phyloP scores from a whole-genome alignment of 2,797 vertebrate genomes.

The Brachyalestes nurse region DNA sequence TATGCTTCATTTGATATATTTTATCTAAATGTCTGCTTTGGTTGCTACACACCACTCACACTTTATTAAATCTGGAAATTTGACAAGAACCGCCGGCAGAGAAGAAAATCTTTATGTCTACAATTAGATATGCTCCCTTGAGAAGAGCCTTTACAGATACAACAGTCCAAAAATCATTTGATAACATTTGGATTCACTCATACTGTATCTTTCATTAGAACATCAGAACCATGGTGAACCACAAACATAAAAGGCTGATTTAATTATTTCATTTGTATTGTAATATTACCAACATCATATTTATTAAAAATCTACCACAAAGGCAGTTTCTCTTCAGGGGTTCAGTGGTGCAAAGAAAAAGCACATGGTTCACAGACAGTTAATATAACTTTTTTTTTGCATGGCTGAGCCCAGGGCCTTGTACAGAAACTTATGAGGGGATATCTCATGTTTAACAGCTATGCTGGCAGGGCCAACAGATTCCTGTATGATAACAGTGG shows the following conservation, averaged over 20 bases:
- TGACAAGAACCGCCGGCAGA: too few species aligned
- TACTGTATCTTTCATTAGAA: not conserved
- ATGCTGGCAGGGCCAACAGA: slow-evolving; percentile 58
- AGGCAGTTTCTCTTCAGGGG: not conserved
- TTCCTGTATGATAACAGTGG: slow-evolving; percentile 46
- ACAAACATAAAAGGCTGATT: not conserved
- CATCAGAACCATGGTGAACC: not conserved
- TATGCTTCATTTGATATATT: too few species aligned
- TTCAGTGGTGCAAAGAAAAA: not conserved
- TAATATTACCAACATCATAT: not conserved
- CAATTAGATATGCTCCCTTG: too few species aligned
- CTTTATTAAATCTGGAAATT: too few species aligned
- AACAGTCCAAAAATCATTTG: too few species aligned
- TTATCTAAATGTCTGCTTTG: too few species aligned
- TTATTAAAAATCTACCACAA: not conserved
- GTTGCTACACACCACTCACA: too few species aligned
- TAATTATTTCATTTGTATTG: not conserved
- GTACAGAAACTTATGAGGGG: slow-evolving; percentile 6
- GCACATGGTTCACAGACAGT: not conserved
- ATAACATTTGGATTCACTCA: too few species aligned
- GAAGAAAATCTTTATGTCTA: too few species aligned
- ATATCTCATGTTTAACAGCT: slow-evolving; percentile 49
- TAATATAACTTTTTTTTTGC: not conserved
- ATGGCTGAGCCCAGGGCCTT: not conserved
- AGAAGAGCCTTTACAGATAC: too few species aligned